phyloP scores from a whole-genome alignment of 2,797 vertebrate genomes.

The Rhinophrynus dorsalis region DNA sequence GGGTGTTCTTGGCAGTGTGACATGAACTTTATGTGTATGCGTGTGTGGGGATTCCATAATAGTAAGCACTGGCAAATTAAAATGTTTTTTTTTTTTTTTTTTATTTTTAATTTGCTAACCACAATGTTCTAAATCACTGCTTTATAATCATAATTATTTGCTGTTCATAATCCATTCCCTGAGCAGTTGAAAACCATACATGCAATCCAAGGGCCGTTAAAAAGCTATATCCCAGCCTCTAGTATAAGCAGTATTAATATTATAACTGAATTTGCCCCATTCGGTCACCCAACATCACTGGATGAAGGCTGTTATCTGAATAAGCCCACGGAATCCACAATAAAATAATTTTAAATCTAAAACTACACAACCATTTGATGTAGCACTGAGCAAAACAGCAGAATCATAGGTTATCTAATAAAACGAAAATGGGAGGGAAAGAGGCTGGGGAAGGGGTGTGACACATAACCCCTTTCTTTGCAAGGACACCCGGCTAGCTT shows the following conservation, averaged over 20 bases:
- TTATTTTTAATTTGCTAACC: too few species aligned
- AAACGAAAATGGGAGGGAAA: constrained; percentile 44
- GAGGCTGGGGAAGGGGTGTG: constrained; percentile 65
- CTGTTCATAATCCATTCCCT: too few species aligned
- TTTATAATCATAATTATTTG: too few species aligned
- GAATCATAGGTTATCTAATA: too few species aligned
- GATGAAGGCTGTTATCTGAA: constrained; percentile 12
- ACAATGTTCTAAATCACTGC: too few species aligned
- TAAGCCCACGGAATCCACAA: constrained; percentile 13
- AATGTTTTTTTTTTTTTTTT: not conserved
- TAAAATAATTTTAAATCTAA: too few species aligned
- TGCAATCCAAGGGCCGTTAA: not conserved
- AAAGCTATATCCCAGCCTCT: constrained; percentile 1
- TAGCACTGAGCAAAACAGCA: not conserved
- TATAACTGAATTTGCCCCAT: constrained; percentile 6
- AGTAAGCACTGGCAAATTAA: not conserved
- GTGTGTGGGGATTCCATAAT: not conserved
- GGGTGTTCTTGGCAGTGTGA: too few species aligned
- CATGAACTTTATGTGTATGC: not conserved
- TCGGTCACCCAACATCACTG: constrained; percentile 17
- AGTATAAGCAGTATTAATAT: constrained; percentile 5
- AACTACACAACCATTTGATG: too few species aligned
- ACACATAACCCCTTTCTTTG: constrained; percentile 77
- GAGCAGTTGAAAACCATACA: not conserved
- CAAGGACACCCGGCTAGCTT: constrained; percentile 74